Percentiles rank a stretch among this genome's conserved stretches.
Evolutionary conservation across 1,140 invertebrate genomes (phyloP).

Genomic region (Calliphora vicina): DNA sequence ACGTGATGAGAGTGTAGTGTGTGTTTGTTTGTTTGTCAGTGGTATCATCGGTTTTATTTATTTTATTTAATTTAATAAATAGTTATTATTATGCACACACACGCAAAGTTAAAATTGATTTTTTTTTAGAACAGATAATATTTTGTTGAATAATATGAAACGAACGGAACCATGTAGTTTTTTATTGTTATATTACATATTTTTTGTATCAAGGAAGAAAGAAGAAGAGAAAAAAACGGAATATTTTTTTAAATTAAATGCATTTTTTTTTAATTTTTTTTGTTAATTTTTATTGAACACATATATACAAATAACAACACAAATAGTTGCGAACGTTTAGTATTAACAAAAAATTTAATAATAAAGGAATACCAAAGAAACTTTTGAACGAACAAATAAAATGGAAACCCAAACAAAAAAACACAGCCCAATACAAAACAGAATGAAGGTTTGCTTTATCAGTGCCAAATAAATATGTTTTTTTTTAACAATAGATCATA

Average conservation of each 20-base stretch:
- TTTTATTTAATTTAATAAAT: too few relatives aligned
- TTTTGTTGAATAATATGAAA: slow-evolving; percentile 50
- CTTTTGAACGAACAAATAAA: background rate
- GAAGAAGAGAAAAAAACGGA: slow-evolving; percentile 63
- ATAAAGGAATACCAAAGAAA: background rate
- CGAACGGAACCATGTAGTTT: slow-evolving; percentile 48
- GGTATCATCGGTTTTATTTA: too few relatives aligned
- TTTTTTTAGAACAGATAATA: background rate
- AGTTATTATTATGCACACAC: too few relatives aligned
- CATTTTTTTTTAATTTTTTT: slow-evolving; percentile 44
- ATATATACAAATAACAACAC: slow-evolving; percentile 30
- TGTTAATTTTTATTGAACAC: slow-evolving; percentile 34
- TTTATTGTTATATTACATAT: slow-evolving; percentile 38
- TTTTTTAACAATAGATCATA: too few relatives aligned
- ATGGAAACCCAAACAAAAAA: background rate
- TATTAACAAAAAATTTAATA: slow-evolving; percentile 11
- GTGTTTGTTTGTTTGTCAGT: too few relatives aligned
- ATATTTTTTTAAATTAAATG: slow-evolving; percentile 47
- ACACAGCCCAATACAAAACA: background rate
- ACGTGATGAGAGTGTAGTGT: too few relatives aligned
- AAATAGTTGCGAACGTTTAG: slow-evolving; percentile 7
- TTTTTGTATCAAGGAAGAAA: slow-evolving; percentile 60
- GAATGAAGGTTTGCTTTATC: too few relatives aligned
- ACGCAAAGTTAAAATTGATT: background rate
- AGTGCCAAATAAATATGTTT: too few relatives aligned